Percentiles rank a stretch among this genome's conserved stretches.
These are phyloP conservation scores for Aporrectodea caliginosa DNA, from an alignment of 1,140 invertebrate genomes.

Conservation along the genomic window DNA sequence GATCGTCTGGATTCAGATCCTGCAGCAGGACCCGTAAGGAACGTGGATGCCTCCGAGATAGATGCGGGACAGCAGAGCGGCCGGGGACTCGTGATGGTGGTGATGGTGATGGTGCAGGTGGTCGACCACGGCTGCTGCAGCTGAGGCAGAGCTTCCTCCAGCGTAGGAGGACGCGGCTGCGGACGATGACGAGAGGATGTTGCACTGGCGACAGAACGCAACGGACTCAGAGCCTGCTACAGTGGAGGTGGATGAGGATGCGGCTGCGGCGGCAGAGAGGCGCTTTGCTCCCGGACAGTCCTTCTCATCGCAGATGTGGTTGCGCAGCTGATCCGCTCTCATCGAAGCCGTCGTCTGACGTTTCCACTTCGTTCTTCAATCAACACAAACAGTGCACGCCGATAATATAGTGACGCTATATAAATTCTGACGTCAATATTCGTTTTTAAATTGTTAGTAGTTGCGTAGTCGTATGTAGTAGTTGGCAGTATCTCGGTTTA, in stretches of 20 bases:
- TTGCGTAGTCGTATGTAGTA: no score
- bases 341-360: conserved; percentile 64
- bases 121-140: neutral
- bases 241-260: neutral
- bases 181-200: neutral
- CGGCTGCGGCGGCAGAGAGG: neutral
- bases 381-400: no score
- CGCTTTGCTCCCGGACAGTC: neutral
- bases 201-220: neutral
- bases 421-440: no score
- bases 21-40: no score
- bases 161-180: neutral
- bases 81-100: neutral
- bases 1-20: no score
- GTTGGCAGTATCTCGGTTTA: no score
- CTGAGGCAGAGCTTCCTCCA: neutral
- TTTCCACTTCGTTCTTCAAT: conserved; percentile 96
- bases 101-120: neutral
- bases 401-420: no score
- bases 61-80: neutral
- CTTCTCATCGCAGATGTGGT: conserved; percentile 32
- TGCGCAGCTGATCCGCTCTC: conserved; percentile 32
- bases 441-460: no score
- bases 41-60: neutral
- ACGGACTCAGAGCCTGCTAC: neutral